A percentile compares a stretch with the other conserved stretches of the same genome.
phyloP scores from a whole-genome alignment of 2,888 invertebrate genomes.

The Synanthedon tipuliformis region DNA sequence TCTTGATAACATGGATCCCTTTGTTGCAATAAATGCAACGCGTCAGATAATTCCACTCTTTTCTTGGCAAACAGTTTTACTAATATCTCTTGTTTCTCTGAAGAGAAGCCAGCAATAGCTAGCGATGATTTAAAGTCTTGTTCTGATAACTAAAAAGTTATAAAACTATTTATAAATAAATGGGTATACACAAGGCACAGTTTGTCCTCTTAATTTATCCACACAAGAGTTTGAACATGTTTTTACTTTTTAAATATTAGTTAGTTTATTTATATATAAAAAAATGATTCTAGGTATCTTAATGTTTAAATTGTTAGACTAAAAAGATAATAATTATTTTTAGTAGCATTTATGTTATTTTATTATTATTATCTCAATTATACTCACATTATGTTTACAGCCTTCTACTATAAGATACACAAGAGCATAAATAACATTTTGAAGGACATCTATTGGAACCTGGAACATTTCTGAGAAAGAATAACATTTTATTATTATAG shows the following conservation, averaged over 20 bases:
- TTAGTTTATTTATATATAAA: too few relatives aligned
- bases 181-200: background rate
- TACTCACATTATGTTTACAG: constrained; percentile 75
- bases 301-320: too few relatives aligned
- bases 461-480: constrained; percentile 69
- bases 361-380: background rate
- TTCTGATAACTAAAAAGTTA: constrained; percentile 44
- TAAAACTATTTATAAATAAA: background rate
- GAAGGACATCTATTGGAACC: constrained; percentile 63
- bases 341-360: background rate
- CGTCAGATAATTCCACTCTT: constrained; percentile 62
- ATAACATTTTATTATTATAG: background rate
- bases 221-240: too few relatives aligned
- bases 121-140: constrained; percentile 53
- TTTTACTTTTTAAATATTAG: too few relatives aligned
- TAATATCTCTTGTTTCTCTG: constrained; percentile 71
- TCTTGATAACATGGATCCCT: constrained; percentile 51
- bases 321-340: too few relatives aligned
- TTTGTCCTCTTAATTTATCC: too few relatives aligned
- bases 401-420: constrained; percentile 79
- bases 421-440: constrained; percentile 77
- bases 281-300: too few relatives aligned
- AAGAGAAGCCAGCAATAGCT: constrained; percentile 68
- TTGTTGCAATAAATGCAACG: constrained; percentile 54
- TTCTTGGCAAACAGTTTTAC: constrained; percentile 70